Evolutionary conservation across 2,113 vertebrate species (phyloP).

Genomic region (Sporophila hypoxantha): DNA sequence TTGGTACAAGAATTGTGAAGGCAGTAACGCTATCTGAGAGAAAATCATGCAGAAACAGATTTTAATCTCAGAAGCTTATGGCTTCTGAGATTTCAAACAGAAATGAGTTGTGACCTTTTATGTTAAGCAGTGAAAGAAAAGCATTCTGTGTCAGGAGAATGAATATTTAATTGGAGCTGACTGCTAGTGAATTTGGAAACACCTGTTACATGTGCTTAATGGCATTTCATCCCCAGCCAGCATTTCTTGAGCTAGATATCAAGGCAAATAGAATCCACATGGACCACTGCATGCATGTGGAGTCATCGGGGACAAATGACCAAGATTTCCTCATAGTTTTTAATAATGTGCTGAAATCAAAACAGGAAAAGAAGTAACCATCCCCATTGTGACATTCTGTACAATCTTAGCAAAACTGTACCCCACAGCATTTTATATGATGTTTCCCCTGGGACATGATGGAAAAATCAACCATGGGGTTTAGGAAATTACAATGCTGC

Average conservation of each 20-base stretch:
- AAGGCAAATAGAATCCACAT: background rate
- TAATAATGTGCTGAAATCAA: background rate
- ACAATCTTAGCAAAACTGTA: background rate
- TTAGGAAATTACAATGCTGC: background rate
- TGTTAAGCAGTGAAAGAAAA: background rate
- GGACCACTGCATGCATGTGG: background rate
- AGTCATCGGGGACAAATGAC: background rate
- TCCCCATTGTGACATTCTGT: background rate
- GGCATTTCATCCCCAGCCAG: background rate
- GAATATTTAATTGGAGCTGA: constrained; percentile 9
- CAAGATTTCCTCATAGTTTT: background rate
- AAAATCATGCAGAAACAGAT: background rate
- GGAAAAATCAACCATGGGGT: background rate
- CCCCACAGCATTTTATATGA: background rate
- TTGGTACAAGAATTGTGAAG: background rate
- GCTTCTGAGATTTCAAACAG: background rate
- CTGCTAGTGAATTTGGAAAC: background rate
- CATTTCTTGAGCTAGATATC: background rate
- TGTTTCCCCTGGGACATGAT: background rate
- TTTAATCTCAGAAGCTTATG: background rate
- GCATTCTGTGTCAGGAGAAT: background rate
- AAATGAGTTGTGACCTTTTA: constrained; percentile 22
- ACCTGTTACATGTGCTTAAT: background rate
- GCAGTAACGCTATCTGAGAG: background rate
- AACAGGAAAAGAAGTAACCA: background rate